A percentile compares a stretch with the other conserved stretches of the same genome.
Evolutionary conservation across 2,888 invertebrate species (phyloP).

Genomic region (Lasioglossum calceatum): DNA sequence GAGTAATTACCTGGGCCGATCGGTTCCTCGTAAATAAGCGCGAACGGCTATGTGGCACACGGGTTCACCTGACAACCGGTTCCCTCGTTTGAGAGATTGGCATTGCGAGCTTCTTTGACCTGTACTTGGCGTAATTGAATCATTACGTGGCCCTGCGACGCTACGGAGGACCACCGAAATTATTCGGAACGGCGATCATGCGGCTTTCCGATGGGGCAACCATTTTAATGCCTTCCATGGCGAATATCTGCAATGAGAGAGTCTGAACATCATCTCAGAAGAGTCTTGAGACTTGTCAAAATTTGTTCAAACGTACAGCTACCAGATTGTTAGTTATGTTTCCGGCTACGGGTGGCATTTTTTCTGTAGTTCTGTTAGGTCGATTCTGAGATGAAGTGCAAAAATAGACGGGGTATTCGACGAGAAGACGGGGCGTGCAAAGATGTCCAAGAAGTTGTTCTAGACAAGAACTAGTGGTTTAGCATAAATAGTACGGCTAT

Average conservation of each 20-base stretch:
- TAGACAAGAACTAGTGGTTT: not conserved
- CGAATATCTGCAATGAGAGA: not conserved
- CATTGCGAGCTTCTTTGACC: not conserved
- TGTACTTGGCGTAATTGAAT: not conserved
- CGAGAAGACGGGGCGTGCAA: not conserved
- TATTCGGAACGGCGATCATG: not conserved
- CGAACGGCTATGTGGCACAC: not conserved
- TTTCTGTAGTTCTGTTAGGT: not conserved
- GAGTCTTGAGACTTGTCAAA: too few relatives aligned
- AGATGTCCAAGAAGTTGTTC: conserved; percentile 7
- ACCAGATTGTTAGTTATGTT: not conserved
- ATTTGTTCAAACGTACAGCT: not conserved
- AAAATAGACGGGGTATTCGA: not conserved
- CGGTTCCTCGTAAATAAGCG: conserved; percentile 80
- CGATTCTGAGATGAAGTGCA: not conserved
- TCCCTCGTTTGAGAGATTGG: not conserved
- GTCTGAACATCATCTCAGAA: not conserved
- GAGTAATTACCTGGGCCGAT: conserved; percentile 81
- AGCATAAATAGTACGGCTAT: conserved; percentile 25
- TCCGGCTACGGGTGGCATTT: not conserved
- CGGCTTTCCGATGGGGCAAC: too few relatives aligned
- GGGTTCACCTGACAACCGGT: not conserved
- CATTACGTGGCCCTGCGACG: not conserved
- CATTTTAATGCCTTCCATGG: too few relatives aligned
- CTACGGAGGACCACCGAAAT: not conserved